Base-by-base conservation (phyloP, 2,797 vertebrate species). In the Muscicapa striata region DNA sequence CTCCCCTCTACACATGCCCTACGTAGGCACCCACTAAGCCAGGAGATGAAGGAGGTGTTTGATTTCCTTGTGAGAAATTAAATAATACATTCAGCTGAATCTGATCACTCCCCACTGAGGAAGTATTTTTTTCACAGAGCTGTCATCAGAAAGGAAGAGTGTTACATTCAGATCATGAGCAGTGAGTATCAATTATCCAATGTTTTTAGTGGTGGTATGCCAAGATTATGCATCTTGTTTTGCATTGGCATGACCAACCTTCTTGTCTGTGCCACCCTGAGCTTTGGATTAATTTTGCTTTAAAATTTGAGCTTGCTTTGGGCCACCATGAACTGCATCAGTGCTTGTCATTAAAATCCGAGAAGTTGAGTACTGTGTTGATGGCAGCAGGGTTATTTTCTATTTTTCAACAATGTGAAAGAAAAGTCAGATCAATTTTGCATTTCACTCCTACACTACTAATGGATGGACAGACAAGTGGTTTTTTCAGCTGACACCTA, bases 131-230 rank as follows among this genome's bases (percentile, higher is more conserved):
- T 75, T 86, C 52, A 77, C 76, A 67, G 66, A 89, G 17, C 79
- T 94, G 84, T 83, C 89, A 93, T 54, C 72, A 83, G 78, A 69
- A 94, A 72, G 41, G 30, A 46, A 19, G 79, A 81, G 80, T 93
- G 92, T 81, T 91, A 81, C 21, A 57, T n/a, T 75, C 58, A 41
- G 61, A 83, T 82, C 61, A 45, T 27, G 48, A 72, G 54, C 21
- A 75, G 46, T 23, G 46, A 46, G 26, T 43, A 69, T 88, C 40
- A 68, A 38, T 72, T 93, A 76, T 15, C 38, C 34, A 34, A 17
- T 0, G 0, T 43, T 84, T 94, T 59, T 58, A 38, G 38, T 68
- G 61, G 40, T 80, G 5, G 7, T 59, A 23, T 69, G 75, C 61
- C 84, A 94, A 62, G 68, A 68, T 30, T 58, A 43, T 40, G 40